Conservation (phyloP, 1,140 invertebrate genomes). For the Metaphire vulgaris region DNA sequence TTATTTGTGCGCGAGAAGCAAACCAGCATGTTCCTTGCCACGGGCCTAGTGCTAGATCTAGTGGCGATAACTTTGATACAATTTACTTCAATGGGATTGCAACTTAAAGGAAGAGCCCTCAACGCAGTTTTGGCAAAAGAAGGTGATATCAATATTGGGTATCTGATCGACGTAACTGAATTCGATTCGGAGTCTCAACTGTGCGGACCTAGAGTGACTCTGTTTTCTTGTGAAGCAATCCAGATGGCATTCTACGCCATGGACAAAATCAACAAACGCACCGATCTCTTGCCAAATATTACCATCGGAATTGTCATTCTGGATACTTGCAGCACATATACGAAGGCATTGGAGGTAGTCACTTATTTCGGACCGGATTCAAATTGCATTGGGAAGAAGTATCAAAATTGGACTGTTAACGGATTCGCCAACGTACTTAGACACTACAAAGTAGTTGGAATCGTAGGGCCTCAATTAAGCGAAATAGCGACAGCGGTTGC, state of each 20-base stretch:
- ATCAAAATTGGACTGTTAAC: neutral
- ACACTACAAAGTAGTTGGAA: neutral
- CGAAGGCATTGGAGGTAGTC: conserved; percentile 58
- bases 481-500: conserved; percentile 63
- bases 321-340: conserved; percentile 68
- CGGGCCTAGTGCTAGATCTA: too few species aligned
- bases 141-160: neutral
- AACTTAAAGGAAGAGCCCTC: neutral
- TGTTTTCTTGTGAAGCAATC: neutral
- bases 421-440: neutral
- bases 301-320: conserved; percentile 65
- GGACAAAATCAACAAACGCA: conserved; percentile 62
- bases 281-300: conserved; percentile 55
- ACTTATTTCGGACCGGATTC: neutral
- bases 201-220: neutral
- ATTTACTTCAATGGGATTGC: too few species aligned
- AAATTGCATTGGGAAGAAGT: neutral
- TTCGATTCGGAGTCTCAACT: neutral
- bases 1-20: too few species aligned
- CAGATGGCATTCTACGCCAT: neutral
- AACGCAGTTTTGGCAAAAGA: neutral
- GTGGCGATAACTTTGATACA: too few species aligned
- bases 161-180: neutral
- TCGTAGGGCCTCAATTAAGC: conserved; percentile 33
- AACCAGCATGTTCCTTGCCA: too few species aligned